Evolutionary conservation across 2,888 invertebrate species (phyloP).

Genomic region (Phragmatobia fuliginosa): DNA sequence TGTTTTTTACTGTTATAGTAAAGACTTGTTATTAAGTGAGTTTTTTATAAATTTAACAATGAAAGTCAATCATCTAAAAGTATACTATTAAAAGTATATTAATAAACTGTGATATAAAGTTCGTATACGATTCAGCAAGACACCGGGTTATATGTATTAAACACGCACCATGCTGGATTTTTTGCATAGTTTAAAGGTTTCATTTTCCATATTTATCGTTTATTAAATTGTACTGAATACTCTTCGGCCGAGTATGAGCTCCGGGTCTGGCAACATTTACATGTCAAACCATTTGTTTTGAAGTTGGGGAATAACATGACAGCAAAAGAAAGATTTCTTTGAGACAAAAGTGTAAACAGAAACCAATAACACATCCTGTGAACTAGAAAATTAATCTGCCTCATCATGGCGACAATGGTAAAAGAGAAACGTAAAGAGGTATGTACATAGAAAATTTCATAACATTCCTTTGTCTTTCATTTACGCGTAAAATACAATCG

Average conservation of each 20-base stretch:
- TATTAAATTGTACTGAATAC: not conserved
- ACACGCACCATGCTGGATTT: no score
- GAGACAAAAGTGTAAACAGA: conserved; percentile 7
- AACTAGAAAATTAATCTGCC: not conserved
- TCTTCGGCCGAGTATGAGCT: not conserved
- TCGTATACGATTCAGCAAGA: no score
- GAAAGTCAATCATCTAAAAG: no score
- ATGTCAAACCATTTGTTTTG: conserved; percentile 37
- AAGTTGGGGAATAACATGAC: conserved; percentile 38
- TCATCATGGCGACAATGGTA: conserved; percentile 75
- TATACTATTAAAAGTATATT: no score
- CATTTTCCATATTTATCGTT: no score
- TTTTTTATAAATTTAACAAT: no score
- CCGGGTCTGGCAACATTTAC: not conserved
- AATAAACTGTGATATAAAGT: no score
- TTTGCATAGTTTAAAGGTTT: no score
- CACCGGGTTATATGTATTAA: no score
- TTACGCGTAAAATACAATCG: conserved; percentile 31
- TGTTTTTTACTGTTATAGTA: no score
- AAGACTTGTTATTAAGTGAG: no score
- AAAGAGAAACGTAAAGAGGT: conserved; percentile 78
- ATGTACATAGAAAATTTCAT: conserved; percentile 37
- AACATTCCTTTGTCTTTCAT: conserved; percentile 41
- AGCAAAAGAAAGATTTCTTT: conserved; percentile 13
- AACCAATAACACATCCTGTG: not conserved